These are phyloP conservation scores for Lordiphosa collinella DNA, from an alignment of 1,140 invertebrate genomes.

Conservation along the genomic window DNA sequence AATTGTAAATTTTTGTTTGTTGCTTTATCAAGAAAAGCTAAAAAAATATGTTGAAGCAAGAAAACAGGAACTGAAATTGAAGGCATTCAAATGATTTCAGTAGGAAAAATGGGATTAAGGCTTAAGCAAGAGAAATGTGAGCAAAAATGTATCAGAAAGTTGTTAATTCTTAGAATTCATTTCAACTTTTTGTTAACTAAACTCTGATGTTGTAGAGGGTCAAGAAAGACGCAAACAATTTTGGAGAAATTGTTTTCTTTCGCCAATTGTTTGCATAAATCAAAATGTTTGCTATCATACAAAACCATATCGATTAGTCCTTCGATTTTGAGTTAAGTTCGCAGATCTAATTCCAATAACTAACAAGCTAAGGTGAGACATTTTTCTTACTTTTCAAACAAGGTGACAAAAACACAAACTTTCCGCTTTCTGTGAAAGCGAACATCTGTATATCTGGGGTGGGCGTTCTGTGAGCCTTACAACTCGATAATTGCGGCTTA, in stretches of 20 bases:
- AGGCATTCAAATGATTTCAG: constrained; percentile 16
- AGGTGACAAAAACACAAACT: constrained; percentile 36
- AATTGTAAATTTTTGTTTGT: constrained; percentile 63
- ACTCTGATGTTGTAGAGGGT: too few relatives aligned
- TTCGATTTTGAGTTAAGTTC: too few relatives aligned
- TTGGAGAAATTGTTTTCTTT: too few relatives aligned
- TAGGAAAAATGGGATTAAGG: background rate
- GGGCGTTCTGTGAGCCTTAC: constrained; percentile 58
- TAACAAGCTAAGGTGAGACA: background rate
- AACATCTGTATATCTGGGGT: constrained; percentile 43
- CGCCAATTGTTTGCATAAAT: too few relatives aligned
- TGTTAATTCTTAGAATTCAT: background rate
- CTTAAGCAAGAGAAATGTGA: background rate
- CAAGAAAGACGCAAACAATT: too few relatives aligned
- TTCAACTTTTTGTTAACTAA: too few relatives aligned
- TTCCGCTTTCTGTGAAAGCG: constrained; percentile 30
- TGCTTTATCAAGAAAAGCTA: constrained; percentile 30
- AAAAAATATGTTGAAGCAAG: background rate
- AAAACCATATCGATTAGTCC: too few relatives aligned
- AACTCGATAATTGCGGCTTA: constrained; percentile 75
- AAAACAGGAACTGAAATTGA: constrained; percentile 6
- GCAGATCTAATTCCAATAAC: too few relatives aligned
- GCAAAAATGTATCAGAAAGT: background rate
- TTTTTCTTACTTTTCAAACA: constrained; percentile 24
- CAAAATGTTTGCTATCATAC: too few relatives aligned